Conservation (phyloP, 2,797 vertebrate genomes). For the Enoplosus armatus region DNA sequence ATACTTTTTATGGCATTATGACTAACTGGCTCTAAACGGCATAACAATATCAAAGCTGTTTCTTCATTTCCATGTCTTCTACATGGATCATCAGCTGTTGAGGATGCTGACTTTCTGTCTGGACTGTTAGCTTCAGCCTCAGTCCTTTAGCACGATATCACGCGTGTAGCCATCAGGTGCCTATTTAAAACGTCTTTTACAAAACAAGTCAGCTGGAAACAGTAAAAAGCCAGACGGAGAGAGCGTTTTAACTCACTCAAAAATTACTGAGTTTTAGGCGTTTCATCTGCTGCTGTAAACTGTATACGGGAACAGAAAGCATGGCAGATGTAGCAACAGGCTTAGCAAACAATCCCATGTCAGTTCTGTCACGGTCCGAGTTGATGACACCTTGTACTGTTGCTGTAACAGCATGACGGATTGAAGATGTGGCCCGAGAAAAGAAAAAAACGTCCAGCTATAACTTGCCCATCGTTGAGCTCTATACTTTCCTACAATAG, state of each 20-base stretch:
- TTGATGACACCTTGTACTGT: conserved; percentile 20
- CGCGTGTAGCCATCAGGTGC: background rate
- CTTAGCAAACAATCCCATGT: conserved; percentile 13
- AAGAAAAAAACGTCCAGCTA: conserved; percentile 15
- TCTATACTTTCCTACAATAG: conserved; percentile 15
- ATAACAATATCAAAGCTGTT: background rate
- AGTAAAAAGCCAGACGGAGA: background rate
- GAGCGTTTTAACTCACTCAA: background rate
- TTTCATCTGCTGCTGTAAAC: background rate
- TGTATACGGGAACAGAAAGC: too few relatives aligned
- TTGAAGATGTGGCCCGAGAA: conserved; percentile 20
- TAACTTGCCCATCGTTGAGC: background rate
- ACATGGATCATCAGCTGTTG: background rate
- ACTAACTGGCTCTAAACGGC: background rate
- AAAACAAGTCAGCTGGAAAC: background rate
- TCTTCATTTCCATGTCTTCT: background rate
- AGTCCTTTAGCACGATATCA: background rate
- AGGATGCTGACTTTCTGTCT: background rate
- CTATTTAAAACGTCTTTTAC: background rate
- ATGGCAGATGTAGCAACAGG: background rate
- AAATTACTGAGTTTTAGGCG: background rate
- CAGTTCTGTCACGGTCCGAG: background rate
- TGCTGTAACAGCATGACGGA: conserved; percentile 12
- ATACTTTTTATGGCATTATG: background rate
- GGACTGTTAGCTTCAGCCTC: background rate